Evolutionary conservation across 1,140 invertebrate species (phyloP).

Genomic region (Orius laevigatus): DNA sequence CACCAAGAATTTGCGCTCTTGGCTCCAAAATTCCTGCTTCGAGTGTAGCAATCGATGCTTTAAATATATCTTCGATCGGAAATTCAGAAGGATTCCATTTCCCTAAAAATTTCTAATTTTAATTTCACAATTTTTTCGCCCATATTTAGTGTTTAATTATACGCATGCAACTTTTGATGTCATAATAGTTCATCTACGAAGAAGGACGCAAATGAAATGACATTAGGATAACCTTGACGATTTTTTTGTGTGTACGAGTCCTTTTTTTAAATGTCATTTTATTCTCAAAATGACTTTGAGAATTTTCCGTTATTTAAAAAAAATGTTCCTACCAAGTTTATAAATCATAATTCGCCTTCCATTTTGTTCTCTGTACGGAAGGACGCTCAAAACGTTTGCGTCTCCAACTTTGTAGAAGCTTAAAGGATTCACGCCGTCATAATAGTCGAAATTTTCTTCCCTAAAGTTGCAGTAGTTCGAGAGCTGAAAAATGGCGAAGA

Average conservation of each 20-base stretch:
- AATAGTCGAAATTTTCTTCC: constrained; percentile 49
- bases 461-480: constrained; percentile 59
- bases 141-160: not conserved
- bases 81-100: constrained; percentile 54
- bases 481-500: constrained; percentile 35
- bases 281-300: too few relatives aligned
- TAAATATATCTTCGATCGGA: constrained; percentile 50
- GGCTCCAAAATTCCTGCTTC: constrained; percentile 58
- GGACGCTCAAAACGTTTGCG: constrained; percentile 48
- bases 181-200: not conserved
- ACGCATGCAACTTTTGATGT: not conserved
- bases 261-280: too few relatives aligned
- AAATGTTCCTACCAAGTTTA: constrained; percentile 34
- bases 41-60: constrained; percentile 47
- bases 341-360: constrained; percentile 49
- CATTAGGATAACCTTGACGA: too few relatives aligned
- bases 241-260: too few relatives aligned
- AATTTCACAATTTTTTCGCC: not conserved
- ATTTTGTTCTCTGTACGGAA: constrained; percentile 53
- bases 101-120: constrained; percentile 28
- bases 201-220: too few relatives aligned
- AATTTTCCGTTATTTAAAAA: too few relatives aligned
- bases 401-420: constrained; percentile 49
- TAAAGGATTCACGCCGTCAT: constrained; percentile 44
- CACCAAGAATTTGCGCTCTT: constrained; percentile 54